Evolutionary conservation across 2,888 invertebrate species (phyloP), one percentile per base, ranked within the genome.

Genomic region (Odontomyia ornata): DNA sequence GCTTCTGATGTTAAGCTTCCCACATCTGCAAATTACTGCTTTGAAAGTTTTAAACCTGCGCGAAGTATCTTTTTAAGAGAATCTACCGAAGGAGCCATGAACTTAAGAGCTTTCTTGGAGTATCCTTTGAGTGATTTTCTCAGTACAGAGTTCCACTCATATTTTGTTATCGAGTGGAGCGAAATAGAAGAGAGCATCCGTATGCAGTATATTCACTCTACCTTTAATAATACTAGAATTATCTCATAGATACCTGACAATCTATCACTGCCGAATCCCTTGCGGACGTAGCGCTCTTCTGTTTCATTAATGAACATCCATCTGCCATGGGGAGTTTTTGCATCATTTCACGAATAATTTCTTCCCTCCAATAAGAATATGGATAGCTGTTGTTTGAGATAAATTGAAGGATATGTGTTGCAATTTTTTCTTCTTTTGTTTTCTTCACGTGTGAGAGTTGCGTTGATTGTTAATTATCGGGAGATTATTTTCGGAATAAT

Each of bases 271-370:
- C 4, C 21, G 57, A 18, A 23, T 60, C 57, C 57, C 13, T 52
- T 60, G 57, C 18, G 57, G 57, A 60, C 23, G 57, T 9, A 18
- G 15, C 18, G 52, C 52, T 52, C 7, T 52, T 52, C 18, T 52
- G 23, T 21, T 18, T 60, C 57, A 2, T 60, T 60, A 60, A 60
- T 60, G 57, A 60, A 23, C 21, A 60, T 60, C 23, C 57, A 60
- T 60, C 25, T 25, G 57, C 21, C 57, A 21, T 2, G 4, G 23
- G 23, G 23, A 5, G 9, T 9, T 60, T 60, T 60, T 60, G 57
- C 57, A 25, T 60, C 23, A 60, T 60, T 60, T 60, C 4, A 18
- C 57, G 23, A 25, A 18, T 60, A 23, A 60, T 25, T 60, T 23
- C 21, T 60, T 52, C 13, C 13, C 13, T 9, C 21, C 4, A 60